A percentile compares a stretch with the other conserved stretches of the same genome.
These are phyloP conservation scores for Dichetophora obliterata DNA, from an alignment of 2,888 invertebrate genomes.

Conservation along the genomic window DNA sequence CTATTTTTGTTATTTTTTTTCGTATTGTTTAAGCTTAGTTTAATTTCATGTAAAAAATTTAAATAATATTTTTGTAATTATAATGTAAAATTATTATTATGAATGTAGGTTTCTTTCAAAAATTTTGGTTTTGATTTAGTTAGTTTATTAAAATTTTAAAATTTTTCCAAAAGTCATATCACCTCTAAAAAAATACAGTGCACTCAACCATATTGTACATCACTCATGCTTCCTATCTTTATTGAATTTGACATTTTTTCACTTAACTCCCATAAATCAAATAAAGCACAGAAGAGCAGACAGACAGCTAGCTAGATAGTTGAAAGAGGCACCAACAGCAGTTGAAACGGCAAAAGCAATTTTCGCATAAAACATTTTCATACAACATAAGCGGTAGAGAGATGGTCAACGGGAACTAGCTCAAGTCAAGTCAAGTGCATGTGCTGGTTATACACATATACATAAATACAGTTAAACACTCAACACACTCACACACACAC, in stretches of 20 bases:
- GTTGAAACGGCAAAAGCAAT: constrained; percentile 10
- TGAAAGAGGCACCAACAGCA: constrained; percentile 5
- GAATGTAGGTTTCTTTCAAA: too few species aligned
- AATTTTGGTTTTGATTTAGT: too few species aligned
- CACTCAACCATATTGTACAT: constrained; percentile 18
- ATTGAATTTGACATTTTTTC: constrained; percentile 38
- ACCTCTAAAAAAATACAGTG: neutral
- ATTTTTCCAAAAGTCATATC: too few species aligned
- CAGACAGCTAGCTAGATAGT: neutral
- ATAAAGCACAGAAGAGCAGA: constrained; percentile 22
- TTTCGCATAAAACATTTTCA: constrained; percentile 35
- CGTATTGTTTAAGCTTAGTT: too few species aligned
- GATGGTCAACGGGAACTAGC: neutral
- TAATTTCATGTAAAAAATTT: too few species aligned
- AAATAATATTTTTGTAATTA: too few species aligned
- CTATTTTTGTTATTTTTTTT: too few species aligned
- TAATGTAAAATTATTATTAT: too few species aligned
- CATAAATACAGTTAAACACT: neutral
- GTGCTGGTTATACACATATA: constrained; percentile 7
- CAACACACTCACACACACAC: neutral
- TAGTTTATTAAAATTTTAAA: too few species aligned
- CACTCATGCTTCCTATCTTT: constrained; percentile 29
- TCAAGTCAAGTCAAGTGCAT: constrained; percentile 33
- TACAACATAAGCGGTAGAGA: constrained; percentile 8
- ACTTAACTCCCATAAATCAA: constrained; percentile 33